Conservation (phyloP, 2,113 vertebrate species). For the Strix aluco region DNA sequence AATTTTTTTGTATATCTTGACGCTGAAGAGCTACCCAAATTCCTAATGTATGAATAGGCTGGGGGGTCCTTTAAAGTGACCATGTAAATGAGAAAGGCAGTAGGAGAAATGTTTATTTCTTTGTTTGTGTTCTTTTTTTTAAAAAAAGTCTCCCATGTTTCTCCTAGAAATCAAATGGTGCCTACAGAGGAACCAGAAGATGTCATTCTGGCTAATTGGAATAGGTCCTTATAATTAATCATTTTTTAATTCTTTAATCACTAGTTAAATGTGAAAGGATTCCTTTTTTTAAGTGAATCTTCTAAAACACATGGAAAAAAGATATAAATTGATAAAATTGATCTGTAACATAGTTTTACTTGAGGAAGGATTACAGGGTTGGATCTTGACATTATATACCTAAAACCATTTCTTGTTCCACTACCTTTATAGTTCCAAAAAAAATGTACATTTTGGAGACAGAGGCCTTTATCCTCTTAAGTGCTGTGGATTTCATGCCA, state of each 20-base stretch:
- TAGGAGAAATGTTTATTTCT: background rate
- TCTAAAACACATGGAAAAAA: background rate
- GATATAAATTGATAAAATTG: background rate
- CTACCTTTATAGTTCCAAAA: conserved; percentile 5
- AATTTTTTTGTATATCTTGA: background rate
- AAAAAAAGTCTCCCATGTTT: background rate
- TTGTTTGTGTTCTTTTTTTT: background rate
- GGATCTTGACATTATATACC: conserved; percentile 1
- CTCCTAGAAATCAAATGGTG: background rate
- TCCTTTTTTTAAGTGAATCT: background rate
- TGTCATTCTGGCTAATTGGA: background rate
- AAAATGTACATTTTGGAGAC: conserved; percentile 34
- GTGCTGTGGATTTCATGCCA: conserved; percentile 54
- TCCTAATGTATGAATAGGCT: background rate
- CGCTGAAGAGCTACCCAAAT: background rate
- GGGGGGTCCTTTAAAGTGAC: background rate
- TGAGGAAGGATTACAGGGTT: conserved; percentile 15
- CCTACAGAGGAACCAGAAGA: background rate
- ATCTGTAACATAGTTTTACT: conserved; percentile 23
- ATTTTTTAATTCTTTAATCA: background rate
- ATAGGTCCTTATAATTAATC: background rate
- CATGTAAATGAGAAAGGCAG: fast-evolving
- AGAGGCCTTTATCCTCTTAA: conserved; percentile 53
- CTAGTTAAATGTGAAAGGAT: background rate
- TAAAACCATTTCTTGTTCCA: conserved; percentile 34